Evolutionary conservation across 1,140 invertebrate genomes (phyloP).

Genomic region (Homalodisca vitripennis): DNA sequence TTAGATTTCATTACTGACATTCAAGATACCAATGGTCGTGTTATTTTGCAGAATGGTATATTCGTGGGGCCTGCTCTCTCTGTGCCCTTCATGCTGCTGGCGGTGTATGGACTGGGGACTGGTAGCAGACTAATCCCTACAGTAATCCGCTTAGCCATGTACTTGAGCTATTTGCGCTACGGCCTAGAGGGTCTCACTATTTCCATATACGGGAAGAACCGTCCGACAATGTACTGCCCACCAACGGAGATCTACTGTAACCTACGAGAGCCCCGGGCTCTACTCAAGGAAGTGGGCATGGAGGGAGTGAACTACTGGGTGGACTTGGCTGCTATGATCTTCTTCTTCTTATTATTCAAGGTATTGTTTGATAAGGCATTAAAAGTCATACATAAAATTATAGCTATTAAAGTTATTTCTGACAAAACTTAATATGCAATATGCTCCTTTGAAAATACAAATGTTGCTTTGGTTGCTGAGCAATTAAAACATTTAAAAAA

Average conservation of each 20-base stretch:
- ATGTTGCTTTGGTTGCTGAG: background rate
- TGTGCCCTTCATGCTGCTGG: slow-evolving; percentile 73
- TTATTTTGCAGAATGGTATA: slow-evolving; percentile 68
- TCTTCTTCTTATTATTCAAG: slow-evolving; percentile 59
- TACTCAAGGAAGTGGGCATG: slow-evolving; percentile 53
- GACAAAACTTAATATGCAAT: background rate
- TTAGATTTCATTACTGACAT: background rate
- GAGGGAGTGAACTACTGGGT: slow-evolving; percentile 59
- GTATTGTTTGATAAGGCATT: background rate
- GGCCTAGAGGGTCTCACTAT: slow-evolving; percentile 75
- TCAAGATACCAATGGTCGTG: slow-evolving; percentile 2
- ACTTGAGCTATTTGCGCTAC: slow-evolving; percentile 80
- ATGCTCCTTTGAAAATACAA: background rate
- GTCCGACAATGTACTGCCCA: slow-evolving; percentile 66
- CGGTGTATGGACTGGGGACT: slow-evolving; percentile 72
- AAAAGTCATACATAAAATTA: background rate
- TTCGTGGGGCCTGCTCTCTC: slow-evolving; percentile 72
- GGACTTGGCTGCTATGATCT: slow-evolving; percentile 55
- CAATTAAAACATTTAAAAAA: too few relatives aligned
- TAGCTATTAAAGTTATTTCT: background rate
- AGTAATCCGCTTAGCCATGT: slow-evolving; percentile 69
- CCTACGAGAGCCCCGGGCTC: slow-evolving; percentile 52
- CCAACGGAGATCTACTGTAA: slow-evolving; percentile 64
- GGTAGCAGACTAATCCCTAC: slow-evolving; percentile 62
- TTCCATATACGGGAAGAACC: slow-evolving; percentile 72